Percentiles rank a stretch among this genome's conserved stretches.
These are phyloP conservation scores for Lysandra coridon DNA, from an alignment of 2,888 invertebrate genomes.

Conservation along the genomic window DNA sequence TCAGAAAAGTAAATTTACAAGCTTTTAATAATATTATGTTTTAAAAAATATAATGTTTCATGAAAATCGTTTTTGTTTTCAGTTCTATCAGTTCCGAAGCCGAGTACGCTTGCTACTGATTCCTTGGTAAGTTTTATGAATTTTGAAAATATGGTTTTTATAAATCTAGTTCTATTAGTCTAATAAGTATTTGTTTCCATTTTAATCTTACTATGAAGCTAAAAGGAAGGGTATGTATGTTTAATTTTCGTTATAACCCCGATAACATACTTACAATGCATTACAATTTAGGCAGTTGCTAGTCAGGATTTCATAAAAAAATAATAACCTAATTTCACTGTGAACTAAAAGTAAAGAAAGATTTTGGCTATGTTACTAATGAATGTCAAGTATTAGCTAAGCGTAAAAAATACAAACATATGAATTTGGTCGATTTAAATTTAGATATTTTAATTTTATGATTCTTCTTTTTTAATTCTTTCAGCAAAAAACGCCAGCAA, in stretches of 20 bases:
- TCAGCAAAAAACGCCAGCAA: slow-evolving; percentile 45
- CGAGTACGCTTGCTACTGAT: not conserved
- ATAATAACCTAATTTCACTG: too few species aligned
- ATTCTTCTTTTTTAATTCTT: not conserved
- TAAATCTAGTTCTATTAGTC: not conserved
- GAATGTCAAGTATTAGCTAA: not conserved
- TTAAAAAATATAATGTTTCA: too few species aligned
- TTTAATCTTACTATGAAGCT: not conserved
- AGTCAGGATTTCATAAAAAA: too few species aligned
- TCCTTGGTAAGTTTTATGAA: not conserved
- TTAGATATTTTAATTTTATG: too few species aligned
- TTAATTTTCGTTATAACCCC: not conserved
- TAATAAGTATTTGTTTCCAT: not conserved
- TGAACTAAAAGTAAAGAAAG: too few species aligned
- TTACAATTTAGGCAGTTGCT: too few species aligned
- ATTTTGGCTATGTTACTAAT: not conserved
- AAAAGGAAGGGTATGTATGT: not conserved
- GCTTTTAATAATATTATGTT: too few species aligned
- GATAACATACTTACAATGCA: too few species aligned
- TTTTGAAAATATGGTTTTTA: not conserved
- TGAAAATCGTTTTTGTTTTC: not conserved
- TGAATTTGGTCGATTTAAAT: too few species aligned
- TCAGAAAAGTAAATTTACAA: too few species aligned
- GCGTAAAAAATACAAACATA: too few species aligned
- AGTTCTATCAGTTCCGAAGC: slow-evolving; percentile 3